phyloP scores from a whole-genome alignment of 2,113 vertebrate genomes.

The Nothocercus nigrocapillus region DNA sequence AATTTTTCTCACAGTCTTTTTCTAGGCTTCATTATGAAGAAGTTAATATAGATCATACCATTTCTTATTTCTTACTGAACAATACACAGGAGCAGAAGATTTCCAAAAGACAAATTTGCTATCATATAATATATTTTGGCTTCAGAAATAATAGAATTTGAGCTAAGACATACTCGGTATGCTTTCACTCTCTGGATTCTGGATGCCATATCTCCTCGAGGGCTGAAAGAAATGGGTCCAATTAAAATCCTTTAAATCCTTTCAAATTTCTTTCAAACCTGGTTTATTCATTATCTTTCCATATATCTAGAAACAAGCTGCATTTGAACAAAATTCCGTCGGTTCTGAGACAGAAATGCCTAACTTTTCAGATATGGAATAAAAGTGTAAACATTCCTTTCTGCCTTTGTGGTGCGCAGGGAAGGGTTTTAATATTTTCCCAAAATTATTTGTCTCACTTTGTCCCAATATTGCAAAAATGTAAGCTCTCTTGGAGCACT shows the following conservation, averaged over 20 bases:
- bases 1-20: neutral
- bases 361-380: neutral
- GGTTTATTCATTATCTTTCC: neutral
- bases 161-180: neutral
- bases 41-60: neutral
- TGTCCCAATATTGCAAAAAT: neutral
- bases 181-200: neutral
- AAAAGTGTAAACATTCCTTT: neutral
- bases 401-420: neutral
- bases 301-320: neutral
- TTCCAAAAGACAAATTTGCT: neutral
- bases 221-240: neutral
- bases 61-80: neutral
- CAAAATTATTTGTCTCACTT: neutral
- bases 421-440: neutral
- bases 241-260: neutral
- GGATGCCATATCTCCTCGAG: neutral
- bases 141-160: neutral
- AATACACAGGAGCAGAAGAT: neutral
- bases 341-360: neutral
- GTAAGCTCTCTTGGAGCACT: neutral
- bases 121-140: neutral
- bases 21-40: neutral
- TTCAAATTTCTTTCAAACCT: neutral
- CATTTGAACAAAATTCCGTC: neutral